Conservation (phyloP, 2,797 vertebrate species). For the Paguma larvata region DNA sequence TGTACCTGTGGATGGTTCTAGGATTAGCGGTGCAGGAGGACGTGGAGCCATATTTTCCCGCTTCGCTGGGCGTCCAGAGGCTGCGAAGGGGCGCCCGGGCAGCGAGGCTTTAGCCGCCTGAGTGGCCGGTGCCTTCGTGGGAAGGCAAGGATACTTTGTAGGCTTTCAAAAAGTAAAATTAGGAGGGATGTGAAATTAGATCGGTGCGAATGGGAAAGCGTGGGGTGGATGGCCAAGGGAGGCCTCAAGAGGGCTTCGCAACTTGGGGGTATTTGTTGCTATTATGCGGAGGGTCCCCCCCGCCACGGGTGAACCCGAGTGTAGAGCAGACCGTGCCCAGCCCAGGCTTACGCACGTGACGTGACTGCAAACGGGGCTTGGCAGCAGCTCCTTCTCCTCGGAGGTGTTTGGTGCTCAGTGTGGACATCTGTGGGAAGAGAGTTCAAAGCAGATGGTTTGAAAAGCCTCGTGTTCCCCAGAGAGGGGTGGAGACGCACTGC, state of each 20-base stretch:
- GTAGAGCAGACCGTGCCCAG: background rate
- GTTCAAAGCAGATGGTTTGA: slow-evolving; percentile 63
- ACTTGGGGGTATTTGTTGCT: slow-evolving; percentile 21
- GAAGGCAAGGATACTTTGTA: slow-evolving; percentile 20
- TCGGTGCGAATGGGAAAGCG: background rate
- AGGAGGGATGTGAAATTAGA: background rate
- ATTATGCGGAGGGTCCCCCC: background rate
- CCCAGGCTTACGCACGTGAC: slow-evolving; percentile 3
- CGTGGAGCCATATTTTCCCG: slow-evolving; percentile 13
- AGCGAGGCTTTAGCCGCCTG: background rate
- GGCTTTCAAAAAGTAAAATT: slow-evolving; percentile 62
- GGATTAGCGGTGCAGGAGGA: background rate
- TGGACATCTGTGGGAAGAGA: slow-evolving; percentile 40
- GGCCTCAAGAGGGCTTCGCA: background rate
- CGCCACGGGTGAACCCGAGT: background rate
- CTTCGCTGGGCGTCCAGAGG: background rate
- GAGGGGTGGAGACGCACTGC: background rate
- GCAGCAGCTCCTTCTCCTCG: background rate
- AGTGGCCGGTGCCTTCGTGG: background rate
- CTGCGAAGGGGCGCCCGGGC: background rate
- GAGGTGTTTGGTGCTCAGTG: slow-evolving; percentile 29
- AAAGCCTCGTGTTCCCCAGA: slow-evolving; percentile 48
- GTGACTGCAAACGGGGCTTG: background rate
- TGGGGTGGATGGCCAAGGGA: background rate
- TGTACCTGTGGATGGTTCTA: slow-evolving; percentile 5